Percentiles rank a stretch among this genome's conserved stretches.
Conservation (phyloP, 2,113 vertebrate species). For the Uria lomvia region DNA sequence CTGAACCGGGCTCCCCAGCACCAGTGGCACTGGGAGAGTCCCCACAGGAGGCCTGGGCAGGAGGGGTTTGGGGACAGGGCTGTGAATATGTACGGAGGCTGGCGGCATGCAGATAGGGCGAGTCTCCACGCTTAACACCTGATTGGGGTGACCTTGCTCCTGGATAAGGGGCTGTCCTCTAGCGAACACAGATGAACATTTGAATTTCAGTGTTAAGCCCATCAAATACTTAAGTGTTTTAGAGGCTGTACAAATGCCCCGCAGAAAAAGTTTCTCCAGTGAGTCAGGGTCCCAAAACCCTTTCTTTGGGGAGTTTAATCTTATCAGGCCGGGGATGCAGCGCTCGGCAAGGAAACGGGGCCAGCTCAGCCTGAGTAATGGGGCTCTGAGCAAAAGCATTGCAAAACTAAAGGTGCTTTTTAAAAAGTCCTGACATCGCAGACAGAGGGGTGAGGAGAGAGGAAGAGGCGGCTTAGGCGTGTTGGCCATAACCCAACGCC, state of each 20-base stretch:
- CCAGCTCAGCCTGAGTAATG: constrained; percentile 60
- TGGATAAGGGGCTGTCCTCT: constrained; percentile 2
- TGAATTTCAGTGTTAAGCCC: constrained; percentile 45
- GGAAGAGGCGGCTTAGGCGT: constrained; percentile 48
- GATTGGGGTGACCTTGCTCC: constrained; percentile 54
- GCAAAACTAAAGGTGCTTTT: constrained; percentile 52
- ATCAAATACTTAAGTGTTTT: constrained; percentile 55
- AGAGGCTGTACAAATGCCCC: neutral
- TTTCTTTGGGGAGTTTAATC: constrained; percentile 65
- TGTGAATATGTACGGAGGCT: neutral
- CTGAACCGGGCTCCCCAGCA: neutral
- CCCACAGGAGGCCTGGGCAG: accelerated
- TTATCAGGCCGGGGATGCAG: constrained; percentile 59
- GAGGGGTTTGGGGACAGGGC: neutral
- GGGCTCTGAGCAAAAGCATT: constrained; percentile 33
- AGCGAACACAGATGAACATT: neutral
- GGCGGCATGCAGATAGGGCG: neutral
- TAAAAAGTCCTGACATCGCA: neutral
- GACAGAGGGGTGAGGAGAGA: neutral
- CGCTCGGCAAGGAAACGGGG: neutral
- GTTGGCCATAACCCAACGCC: neutral
- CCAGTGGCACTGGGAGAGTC: neutral
- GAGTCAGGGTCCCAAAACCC: constrained; percentile 61
- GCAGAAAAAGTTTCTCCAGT: constrained; percentile 37
- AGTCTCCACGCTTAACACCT: constrained; percentile 1